phyloP scores from a whole-genome alignment of 2,888 invertebrate genomes.

The Dicyrtoma fusca region DNA sequence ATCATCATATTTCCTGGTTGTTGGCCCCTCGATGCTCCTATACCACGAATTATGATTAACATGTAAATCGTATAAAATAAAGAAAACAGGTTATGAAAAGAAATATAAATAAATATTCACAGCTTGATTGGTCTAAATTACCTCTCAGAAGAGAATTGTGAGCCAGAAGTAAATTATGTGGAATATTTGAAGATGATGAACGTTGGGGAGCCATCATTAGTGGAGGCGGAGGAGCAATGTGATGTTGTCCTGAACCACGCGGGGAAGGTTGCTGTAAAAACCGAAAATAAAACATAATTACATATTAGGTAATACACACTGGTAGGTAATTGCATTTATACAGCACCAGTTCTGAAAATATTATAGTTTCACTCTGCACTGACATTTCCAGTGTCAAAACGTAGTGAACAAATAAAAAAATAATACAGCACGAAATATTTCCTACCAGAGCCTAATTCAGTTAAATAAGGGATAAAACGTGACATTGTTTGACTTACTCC shows the following conservation, averaged over 20 bases:
- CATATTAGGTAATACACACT: no score
- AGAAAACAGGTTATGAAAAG: no score
- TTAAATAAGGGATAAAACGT: no score
- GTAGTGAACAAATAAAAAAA: no score
- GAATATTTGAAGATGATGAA: slow-evolving; percentile 61
- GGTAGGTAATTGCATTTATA: no score
- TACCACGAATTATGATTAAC: not conserved
- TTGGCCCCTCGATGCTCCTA: slow-evolving; percentile 31
- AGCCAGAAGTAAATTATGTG: slow-evolving; percentile 62
- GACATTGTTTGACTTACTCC: slow-evolving; percentile 59
- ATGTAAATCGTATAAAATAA: not conserved
- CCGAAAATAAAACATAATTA: no score
- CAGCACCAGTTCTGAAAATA: no score
- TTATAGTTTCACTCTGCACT: no score
- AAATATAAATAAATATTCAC: no score
- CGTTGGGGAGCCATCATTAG: slow-evolving; percentile 64
- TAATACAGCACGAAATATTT: no score
- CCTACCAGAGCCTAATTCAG: no score
- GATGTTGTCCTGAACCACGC: slow-evolving; percentile 58
- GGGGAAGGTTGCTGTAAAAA: slow-evolving; percentile 63
- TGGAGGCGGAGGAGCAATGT: slow-evolving; percentile 64
- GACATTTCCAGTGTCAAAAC: no score
- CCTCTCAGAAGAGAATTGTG: slow-evolving; percentile 62
- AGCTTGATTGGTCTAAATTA: slow-evolving; percentile 56
- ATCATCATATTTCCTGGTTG: slow-evolving; percentile 54